Evolutionary conservation across 1,140 invertebrate species (phyloP).

Genomic region (Cydia fagiglandana): DNA sequence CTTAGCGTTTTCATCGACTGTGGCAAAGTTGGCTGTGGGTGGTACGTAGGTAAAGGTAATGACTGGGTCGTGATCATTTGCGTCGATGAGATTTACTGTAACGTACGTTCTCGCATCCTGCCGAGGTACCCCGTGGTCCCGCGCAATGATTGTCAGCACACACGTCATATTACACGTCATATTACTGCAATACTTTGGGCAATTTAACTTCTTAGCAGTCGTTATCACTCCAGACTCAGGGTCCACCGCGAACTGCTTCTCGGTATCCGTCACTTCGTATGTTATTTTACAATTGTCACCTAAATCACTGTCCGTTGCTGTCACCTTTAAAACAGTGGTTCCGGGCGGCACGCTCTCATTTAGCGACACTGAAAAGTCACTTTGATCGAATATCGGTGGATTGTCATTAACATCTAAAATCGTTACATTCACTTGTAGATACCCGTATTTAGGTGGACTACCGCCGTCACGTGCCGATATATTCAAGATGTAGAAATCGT

Average conservation of each 20-base stretch:
- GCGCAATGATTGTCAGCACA: slow-evolving; percentile 95
- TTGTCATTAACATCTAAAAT: slow-evolving; percentile 97
- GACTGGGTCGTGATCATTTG: slow-evolving; percentile 96
- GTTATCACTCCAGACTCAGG: slow-evolving; percentile 92
- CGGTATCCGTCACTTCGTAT: slow-evolving; percentile 91
- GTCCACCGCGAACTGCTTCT: slow-evolving; percentile 93
- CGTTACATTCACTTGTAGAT: slow-evolving; percentile 92
- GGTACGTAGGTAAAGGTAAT: slow-evolving; percentile 95
- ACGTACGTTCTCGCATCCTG: slow-evolving; percentile 97
- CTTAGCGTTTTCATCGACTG: slow-evolving; percentile 95
- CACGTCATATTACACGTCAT: slow-evolving; percentile 91
- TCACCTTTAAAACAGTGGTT: slow-evolving; percentile 93
- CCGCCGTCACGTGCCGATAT: slow-evolving; percentile 94
- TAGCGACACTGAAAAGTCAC: slow-evolving; percentile 93
- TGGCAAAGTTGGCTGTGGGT: slow-evolving; percentile 88
- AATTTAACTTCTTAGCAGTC: slow-evolving; percentile 88
- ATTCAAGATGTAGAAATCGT: slow-evolving; percentile 91
- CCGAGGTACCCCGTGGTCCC: slow-evolving; percentile 93
- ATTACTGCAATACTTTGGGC: slow-evolving; percentile 83
- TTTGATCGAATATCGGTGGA: slow-evolving; percentile 95
- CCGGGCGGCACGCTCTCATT: slow-evolving; percentile 95
- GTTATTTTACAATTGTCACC: slow-evolving; percentile 95
- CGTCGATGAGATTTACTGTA: slow-evolving; percentile 94
- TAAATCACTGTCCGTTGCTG: slow-evolving; percentile 93
- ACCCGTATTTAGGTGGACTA: slow-evolving; percentile 88